Base-by-base conservation (phyloP, 2,797 vertebrate species). In the Lithobates sylvaticus region DNA sequence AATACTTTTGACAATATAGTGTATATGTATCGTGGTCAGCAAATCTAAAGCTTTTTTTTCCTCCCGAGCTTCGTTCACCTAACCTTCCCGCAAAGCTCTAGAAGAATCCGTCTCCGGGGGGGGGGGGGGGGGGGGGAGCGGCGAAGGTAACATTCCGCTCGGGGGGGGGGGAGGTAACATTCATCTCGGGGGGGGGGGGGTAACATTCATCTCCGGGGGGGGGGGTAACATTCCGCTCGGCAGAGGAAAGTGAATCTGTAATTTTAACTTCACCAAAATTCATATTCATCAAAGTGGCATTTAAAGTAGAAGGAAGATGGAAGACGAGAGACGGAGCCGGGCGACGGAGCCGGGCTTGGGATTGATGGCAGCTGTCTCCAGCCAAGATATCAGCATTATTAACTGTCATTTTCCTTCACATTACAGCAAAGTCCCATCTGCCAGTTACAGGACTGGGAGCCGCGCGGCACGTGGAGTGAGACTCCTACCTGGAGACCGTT, bases 351-450 rank as follows among this genome's bases (percentile, higher is more conserved):
- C n/a, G n/a, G 61, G 27, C 64, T 23, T 70, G 81, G 76, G 70
- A 87, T 87, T 87, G 86, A 87, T 87, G 81, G 58, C 70, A 76
- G 81, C 86, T 87, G 86, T 84, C 81, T 83, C 42, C 69, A 87
- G 86, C 79, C 81, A 87, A 86, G 86, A 87, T 87, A 87, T 79
- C 81, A 84, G 86, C 71, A 87, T 87, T 87, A 87, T 87, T 87
- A 87, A 87, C 80, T 87, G 86, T 87, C 86, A 87, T 84, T 84
- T 87, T 79, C 86, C 84, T 80, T 84, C 83, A 87, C 77, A 84
- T 87, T 87, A 87, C 76, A 78, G 81, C 71, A 87, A 84, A 87
- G 86, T 87, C 78, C 76, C 86, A 87, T 87, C 86, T 87, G 86
- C 76, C 81, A 80, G 81, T 76, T 87, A 76, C 32, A 79, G 65